These are phyloP conservation scores for Oriolus oriolus DNA, from an alignment of 2,113 vertebrate species.

Conservation along the genomic window DNA sequence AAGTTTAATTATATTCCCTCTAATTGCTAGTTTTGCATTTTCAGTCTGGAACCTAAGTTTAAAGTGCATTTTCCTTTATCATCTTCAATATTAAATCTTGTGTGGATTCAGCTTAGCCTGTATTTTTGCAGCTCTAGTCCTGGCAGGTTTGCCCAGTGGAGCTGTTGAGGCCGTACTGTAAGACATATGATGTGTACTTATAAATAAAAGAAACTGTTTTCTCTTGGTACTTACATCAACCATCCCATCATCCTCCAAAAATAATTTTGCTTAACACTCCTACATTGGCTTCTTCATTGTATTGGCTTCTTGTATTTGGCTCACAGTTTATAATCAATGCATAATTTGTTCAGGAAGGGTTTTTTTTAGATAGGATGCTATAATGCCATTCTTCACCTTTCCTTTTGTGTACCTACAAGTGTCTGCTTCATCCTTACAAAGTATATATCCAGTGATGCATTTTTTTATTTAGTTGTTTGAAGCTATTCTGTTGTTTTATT, in stretches of 20 bases:
- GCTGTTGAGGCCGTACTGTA: neutral
- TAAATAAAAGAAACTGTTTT: neutral
- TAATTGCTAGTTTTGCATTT: slow-evolving; percentile 26
- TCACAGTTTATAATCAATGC: neutral
- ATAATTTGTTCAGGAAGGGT: neutral
- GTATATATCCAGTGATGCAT: neutral
- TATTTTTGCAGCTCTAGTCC: neutral
- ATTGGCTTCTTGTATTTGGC: neutral
- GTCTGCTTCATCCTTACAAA: neutral
- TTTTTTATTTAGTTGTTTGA: neutral
- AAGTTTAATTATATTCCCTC: slow-evolving; percentile 7
- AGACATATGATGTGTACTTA: neutral
- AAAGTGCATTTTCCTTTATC: neutral
- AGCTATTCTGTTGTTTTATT: neutral
- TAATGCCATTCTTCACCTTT: neutral
- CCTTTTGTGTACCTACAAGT: neutral
- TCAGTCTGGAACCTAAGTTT: neutral
- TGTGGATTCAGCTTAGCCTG: neutral
- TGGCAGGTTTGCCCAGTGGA: neutral
- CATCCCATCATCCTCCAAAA: neutral
- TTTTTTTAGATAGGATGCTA: neutral
- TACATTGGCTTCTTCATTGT: neutral
- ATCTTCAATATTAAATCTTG: neutral
- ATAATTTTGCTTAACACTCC: neutral
- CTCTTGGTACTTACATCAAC: neutral